phyloP scores from a whole-genome alignment of 2,113 vertebrate species.

The Macrotis lagotis region DNA sequence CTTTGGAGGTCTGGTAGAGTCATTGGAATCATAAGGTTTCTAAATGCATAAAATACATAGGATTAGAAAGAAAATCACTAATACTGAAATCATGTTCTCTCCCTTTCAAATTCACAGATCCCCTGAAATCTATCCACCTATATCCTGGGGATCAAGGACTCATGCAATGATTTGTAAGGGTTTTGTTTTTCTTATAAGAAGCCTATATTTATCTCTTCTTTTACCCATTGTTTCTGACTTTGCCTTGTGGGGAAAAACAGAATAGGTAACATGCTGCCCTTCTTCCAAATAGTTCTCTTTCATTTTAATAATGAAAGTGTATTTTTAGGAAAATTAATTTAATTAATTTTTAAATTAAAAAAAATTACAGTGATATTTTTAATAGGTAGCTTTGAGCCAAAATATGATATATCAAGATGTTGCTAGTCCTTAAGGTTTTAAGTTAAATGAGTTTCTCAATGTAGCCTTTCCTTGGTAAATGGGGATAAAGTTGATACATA shows the following conservation, averaged over 20 bases:
- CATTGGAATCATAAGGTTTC: background rate
- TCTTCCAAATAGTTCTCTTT: background rate
- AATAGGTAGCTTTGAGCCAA: background rate
- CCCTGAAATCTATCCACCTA: background rate
- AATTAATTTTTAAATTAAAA: background rate
- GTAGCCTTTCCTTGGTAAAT: background rate
- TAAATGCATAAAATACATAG: background rate
- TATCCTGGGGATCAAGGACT: background rate
- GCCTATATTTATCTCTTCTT: background rate
- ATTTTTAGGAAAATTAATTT: background rate
- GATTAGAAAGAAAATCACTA: background rate
- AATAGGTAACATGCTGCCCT: background rate
- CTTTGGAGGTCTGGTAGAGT: background rate
- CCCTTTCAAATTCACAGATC: background rate
- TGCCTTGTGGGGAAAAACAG: background rate
- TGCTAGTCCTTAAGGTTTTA: background rate
- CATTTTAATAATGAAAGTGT: background rate
- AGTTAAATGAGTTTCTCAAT: background rate
- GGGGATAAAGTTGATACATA: background rate
- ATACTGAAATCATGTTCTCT: background rate
- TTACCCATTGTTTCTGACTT: background rate
- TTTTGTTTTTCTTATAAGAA: background rate
- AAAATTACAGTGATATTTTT: background rate
- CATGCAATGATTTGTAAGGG: background rate
- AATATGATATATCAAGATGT: background rate